phyloP scores from a whole-genome alignment of 2,888 invertebrate species.

The Dichetophora obliterata region DNA sequence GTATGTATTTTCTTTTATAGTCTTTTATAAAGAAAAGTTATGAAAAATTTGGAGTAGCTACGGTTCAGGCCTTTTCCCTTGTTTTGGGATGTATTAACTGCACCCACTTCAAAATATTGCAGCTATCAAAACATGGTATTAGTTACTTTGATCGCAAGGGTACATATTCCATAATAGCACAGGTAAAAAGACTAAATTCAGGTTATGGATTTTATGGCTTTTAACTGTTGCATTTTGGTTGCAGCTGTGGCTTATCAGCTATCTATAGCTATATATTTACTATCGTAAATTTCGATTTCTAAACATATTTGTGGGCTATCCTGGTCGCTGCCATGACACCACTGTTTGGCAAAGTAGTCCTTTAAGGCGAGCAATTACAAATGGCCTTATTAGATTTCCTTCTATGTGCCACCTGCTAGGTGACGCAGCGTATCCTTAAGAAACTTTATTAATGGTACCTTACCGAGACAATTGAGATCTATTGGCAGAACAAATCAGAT shows the following conservation, averaged over 20 bases:
- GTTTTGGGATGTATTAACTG: constrained; percentile 31
- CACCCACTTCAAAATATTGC: constrained; percentile 34
- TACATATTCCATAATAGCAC: too few species aligned
- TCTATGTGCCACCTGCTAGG: constrained; percentile 34
- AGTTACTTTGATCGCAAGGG: constrained; percentile 38
- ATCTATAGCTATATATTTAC: too few species aligned
- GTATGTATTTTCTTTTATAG: too few species aligned
- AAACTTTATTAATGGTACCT: constrained; percentile 29
- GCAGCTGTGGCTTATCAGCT: too few species aligned
- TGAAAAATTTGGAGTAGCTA: constrained; percentile 25
- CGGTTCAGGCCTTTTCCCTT: constrained; percentile 17
- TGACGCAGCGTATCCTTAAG: constrained; percentile 26
- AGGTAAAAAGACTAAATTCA: too few species aligned
- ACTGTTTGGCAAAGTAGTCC: not conserved
- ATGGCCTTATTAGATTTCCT: constrained; percentile 26
- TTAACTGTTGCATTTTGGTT: too few species aligned
- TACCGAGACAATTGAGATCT: constrained; percentile 35
- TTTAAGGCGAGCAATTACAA: constrained; percentile 17
- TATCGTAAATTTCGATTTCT: constrained; percentile 17
- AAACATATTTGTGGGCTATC: constrained; percentile 33
- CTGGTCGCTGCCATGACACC: constrained; percentile 18
- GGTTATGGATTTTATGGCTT: too few species aligned
- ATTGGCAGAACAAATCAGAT: constrained; percentile 26
- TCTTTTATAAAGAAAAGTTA: constrained; percentile 16
- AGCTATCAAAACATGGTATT: constrained; percentile 22